A percentile compares a stretch with the other conserved stretches of the same genome.
Evolutionary conservation across 2,797 vertebrate genomes (phyloP).

Genomic region (Mionectes olivaceus): DNA sequence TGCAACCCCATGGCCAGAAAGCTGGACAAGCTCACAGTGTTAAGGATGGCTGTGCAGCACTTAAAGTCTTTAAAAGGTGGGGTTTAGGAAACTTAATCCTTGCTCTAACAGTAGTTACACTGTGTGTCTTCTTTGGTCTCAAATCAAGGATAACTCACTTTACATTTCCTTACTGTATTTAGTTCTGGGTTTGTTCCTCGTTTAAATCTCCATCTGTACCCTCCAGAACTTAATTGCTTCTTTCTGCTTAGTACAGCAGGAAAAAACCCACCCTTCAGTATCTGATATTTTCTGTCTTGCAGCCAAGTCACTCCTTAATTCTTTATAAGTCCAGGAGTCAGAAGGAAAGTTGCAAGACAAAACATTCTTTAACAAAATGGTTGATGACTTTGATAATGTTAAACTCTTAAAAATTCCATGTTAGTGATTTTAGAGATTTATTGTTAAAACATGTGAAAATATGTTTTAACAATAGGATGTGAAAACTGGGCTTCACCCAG

Average conservation of each 20-base stretch:
- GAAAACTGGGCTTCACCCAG: neutral
- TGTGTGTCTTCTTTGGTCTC: neutral
- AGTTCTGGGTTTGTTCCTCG: neutral
- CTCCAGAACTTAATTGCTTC: neutral
- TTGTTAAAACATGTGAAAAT: no score
- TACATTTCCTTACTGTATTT: neutral
- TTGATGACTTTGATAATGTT: neutral
- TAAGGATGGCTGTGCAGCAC: conserved; percentile 94
- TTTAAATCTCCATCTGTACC: neutral
- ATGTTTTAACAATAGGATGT: neutral
- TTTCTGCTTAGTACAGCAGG: neutral
- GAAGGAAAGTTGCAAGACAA: neutral
- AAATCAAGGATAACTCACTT: neutral
- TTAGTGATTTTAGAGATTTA: neutral
- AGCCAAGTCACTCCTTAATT: neutral
- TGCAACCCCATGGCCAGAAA: conserved; percentile 90
- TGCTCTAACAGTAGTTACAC: neutral
- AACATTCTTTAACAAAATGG: neutral
- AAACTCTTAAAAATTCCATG: neutral
- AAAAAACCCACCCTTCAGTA: neutral
- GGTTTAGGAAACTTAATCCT: neutral
- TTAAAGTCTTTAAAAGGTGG: conserved; percentile 91
- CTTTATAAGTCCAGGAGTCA: neutral
- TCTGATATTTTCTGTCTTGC: neutral
- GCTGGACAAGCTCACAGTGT: conserved; percentile 93